Evolutionary conservation across 2,797 vertebrate species (phyloP).

Genomic region (Pampus argenteus): DNA sequence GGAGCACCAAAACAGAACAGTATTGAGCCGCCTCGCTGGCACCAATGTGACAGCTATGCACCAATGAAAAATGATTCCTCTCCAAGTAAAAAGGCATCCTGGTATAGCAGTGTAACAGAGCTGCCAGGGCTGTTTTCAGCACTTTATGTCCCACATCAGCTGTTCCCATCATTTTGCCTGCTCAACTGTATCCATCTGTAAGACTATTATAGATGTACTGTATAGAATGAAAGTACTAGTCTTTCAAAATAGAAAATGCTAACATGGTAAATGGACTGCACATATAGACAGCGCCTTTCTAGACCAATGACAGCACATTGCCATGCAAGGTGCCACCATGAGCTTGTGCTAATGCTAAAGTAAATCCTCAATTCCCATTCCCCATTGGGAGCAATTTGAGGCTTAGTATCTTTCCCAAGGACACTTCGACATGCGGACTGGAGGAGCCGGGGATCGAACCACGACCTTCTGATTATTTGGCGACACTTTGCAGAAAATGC

Average conservation of each 20-base stretch:
- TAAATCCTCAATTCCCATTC: too few relatives aligned
- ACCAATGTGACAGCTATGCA: slow-evolving; percentile 58
- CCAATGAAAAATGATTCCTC: slow-evolving; percentile 62
- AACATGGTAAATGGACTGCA: too few relatives aligned
- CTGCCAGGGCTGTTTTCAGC: slow-evolving; percentile 46
- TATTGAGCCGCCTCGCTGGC: slow-evolving; percentile 51
- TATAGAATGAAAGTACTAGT: slow-evolving; percentile 23
- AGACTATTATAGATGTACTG: slow-evolving; percentile 21
- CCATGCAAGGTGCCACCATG: too few relatives aligned
- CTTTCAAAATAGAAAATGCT: slow-evolving; percentile 31
- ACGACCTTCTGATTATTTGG: too few relatives aligned
- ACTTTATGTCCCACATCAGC: slow-evolving; percentile 49
- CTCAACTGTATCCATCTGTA: slow-evolving; percentile 40
- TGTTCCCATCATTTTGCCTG: slow-evolving; percentile 41
- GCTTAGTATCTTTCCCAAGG: too few relatives aligned
- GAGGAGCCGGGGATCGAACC: too few relatives aligned
- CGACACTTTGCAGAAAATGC: slow-evolving; percentile 13
- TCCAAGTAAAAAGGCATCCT: slow-evolving; percentile 44
- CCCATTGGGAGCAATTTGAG: too few relatives aligned
- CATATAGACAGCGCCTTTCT: too few relatives aligned
- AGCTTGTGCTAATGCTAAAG: too few relatives aligned
- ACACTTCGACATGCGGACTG: too few relatives aligned
- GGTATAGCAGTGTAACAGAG: slow-evolving; percentile 31
- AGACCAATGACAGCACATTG: too few relatives aligned
- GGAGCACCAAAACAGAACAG: slow-evolving; percentile 52